Conservation (phyloP, 2,797 vertebrate genomes). For the Pangasius djambal region DNA sequence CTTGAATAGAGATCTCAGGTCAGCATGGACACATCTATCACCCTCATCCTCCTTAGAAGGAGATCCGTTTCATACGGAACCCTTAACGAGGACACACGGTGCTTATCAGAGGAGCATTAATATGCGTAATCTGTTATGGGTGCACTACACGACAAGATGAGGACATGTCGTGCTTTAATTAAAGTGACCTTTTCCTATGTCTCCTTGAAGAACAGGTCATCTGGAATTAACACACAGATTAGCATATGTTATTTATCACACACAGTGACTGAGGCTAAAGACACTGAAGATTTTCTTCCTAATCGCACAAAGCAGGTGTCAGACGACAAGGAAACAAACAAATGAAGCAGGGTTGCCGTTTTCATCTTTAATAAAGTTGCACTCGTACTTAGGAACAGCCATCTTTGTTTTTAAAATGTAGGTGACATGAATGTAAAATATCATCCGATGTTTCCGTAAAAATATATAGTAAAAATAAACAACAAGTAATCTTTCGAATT, state of each 20-base stretch:
- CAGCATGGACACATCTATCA: conserved; percentile 63
- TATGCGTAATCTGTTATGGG: conserved; percentile 74
- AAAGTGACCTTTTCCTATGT: conserved; percentile 72
- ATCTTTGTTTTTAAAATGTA: conserved; percentile 74
- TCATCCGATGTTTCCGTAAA: conserved; percentile 71
- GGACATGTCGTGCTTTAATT: conserved; percentile 75
- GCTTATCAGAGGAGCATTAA: conserved; percentile 71
- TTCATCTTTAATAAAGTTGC: conserved; percentile 1
- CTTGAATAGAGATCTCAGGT: conserved; percentile 53
- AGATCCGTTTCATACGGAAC: conserved; percentile 55
- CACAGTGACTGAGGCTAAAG: conserved; percentile 49
- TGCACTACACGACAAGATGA: conserved; percentile 66
- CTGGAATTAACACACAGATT: conserved; percentile 71
- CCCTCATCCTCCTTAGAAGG: conserved; percentile 57
- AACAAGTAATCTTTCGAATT: conserved; percentile 62
- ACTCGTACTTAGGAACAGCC: conserved; percentile 64
- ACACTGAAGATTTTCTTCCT: not conserved
- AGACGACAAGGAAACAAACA: not conserved
- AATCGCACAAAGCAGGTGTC: not conserved
- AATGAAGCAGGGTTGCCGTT: not conserved
- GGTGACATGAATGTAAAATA: conserved; percentile 70
- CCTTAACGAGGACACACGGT: conserved; percentile 66
- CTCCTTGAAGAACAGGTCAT: conserved; percentile 72
- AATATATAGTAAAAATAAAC: conserved; percentile 72
- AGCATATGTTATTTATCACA: conserved; percentile 65